These are phyloP conservation scores for Trochalopteron elliotii DNA, from an alignment of 2,113 vertebrate species.

Conservation along the genomic window DNA sequence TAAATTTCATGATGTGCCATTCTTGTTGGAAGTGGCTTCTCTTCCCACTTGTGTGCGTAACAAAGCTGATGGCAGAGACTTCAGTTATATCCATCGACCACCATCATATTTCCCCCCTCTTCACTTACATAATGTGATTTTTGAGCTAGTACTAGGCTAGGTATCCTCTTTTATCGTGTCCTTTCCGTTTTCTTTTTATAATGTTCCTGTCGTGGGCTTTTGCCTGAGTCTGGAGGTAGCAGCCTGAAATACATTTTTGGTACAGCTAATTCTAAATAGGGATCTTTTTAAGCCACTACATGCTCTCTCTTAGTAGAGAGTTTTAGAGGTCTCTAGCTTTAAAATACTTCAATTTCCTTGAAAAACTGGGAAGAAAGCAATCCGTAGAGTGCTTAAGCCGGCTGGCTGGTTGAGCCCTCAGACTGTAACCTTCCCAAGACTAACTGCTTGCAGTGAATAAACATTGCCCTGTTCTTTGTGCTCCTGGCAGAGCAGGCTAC, in stretches of 20 bases:
- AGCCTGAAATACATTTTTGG: background rate
- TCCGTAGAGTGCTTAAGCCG: background rate
- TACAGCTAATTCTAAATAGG: background rate
- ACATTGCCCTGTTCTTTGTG: background rate
- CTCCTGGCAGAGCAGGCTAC: background rate
- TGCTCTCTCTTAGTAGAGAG: background rate
- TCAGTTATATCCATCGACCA: background rate
- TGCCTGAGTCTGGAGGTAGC: background rate
- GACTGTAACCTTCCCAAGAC: background rate
- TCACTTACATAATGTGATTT: background rate
- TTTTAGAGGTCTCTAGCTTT: background rate
- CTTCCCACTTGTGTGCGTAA: background rate
- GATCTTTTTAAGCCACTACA: background rate
- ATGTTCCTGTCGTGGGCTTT: background rate
- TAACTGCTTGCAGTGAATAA: background rate
- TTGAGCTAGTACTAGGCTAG: background rate
- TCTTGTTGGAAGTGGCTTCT: background rate
- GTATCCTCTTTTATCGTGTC: background rate
- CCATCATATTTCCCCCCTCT: background rate
- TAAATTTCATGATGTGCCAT: background rate
- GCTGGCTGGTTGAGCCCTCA: background rate
- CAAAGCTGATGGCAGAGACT: background rate
- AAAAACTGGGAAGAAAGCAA: background rate
- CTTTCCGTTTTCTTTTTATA: background rate
- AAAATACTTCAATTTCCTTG: background rate